phyloP scores from a whole-genome alignment of 2,888 invertebrate genomes.

The Cyclophora albipunctata region DNA sequence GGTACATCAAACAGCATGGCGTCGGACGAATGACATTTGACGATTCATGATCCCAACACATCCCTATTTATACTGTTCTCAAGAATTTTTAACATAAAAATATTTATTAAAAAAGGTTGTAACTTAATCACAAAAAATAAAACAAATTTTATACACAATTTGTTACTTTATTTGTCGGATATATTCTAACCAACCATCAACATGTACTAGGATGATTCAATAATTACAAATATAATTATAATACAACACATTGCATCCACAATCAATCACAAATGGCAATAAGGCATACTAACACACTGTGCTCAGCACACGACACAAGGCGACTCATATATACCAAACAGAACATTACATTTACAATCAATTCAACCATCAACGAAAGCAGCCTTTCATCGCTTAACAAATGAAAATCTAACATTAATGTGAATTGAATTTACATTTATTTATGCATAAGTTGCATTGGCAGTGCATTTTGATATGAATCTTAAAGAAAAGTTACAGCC shows the following conservation, averaged over 20 bases:
- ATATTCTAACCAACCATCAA: slow-evolving; percentile 50
- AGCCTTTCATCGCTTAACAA: slow-evolving; percentile 1
- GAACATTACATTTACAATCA: slow-evolving; percentile 1
- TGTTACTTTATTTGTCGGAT: slow-evolving; percentile 61
- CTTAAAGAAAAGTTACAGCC: slow-evolving; percentile 9
- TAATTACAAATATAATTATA: slow-evolving; percentile 37
- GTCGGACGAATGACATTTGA: slow-evolving; percentile 94
- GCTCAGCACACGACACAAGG: slow-evolving; percentile 22
- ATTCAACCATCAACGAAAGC: background rate
- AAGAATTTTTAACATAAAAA: slow-evolving; percentile 30
- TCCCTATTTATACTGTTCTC: slow-evolving; percentile 6
- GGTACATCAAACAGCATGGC: slow-evolving; percentile 93
- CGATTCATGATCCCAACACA: slow-evolving; percentile 74
- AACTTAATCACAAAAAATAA: slow-evolving; percentile 38
- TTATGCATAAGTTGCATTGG: slow-evolving; percentile 22
- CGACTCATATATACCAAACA: slow-evolving; percentile 14
- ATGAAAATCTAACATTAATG: slow-evolving; percentile 15
- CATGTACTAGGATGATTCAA: slow-evolving; percentile 59
- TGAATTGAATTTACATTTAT: slow-evolving; percentile 11
- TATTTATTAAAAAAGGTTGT: slow-evolving; percentile 16
- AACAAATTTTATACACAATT: slow-evolving; percentile 56
- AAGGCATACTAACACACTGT: slow-evolving; percentile 49
- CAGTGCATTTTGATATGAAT: slow-evolving; percentile 19
- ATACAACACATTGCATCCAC: slow-evolving; percentile 51
- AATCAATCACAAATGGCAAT: slow-evolving; percentile 64